A percentile compares a stretch with the other conserved stretches of the same genome.
These are phyloP conservation scores for Neuroterus valhalla DNA, from an alignment of 1,140 invertebrate genomes.

Conservation along the genomic window DNA sequence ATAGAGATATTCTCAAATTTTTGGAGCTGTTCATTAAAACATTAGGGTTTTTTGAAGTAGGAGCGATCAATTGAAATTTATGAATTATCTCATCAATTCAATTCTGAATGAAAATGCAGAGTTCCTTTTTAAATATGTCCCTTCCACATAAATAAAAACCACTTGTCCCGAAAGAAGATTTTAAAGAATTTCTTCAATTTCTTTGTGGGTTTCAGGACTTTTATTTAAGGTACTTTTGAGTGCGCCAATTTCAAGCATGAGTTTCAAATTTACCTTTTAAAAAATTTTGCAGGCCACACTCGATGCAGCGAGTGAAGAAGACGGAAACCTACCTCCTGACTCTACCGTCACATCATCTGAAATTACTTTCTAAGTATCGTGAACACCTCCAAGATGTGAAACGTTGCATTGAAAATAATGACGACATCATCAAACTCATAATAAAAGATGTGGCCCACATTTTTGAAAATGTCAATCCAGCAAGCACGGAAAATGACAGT, in stretches of 20 bases:
- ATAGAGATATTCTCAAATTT: too few species aligned
- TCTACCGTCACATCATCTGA: conserved; percentile 85
- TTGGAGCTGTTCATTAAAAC: too few species aligned
- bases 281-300: conserved; percentile 75
- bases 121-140: too few species aligned
- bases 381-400: conserved; percentile 85
- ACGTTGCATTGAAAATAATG: conserved; percentile 89
- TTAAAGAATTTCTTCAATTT: not conserved
- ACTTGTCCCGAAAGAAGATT: too few species aligned
- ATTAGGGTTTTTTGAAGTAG: too few species aligned
- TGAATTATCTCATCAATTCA: too few species aligned
- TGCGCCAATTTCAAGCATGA: conserved; percentile 30
- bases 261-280: conserved; percentile 37
- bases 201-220: not conserved
- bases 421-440: conserved; percentile 88
- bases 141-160: too few species aligned
- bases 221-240: conserved; percentile 42
- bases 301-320: conserved; percentile 80
- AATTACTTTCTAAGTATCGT: conserved; percentile 84
- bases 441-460: conserved; percentile 87
- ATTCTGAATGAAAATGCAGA: too few species aligned
- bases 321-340: conserved; percentile 84
- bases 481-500: conserved; percentile 68
- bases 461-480: conserved; percentile 85
- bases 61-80: too few species aligned